Evolutionary conservation across 2,888 invertebrate genomes (phyloP), one percentile per base, ranked within the genome.

Genomic region (Sthenelais limicola): DNA sequence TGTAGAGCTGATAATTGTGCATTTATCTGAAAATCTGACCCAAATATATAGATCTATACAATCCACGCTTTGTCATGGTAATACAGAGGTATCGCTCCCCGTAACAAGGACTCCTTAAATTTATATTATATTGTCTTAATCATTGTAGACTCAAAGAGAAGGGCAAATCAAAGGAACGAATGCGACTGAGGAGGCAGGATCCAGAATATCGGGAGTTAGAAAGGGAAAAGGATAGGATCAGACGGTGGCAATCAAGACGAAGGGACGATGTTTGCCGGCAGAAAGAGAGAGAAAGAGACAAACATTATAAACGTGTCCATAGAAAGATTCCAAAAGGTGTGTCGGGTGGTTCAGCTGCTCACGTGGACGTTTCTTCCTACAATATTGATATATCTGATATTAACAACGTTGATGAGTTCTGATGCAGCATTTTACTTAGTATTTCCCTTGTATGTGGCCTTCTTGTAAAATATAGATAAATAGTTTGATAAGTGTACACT

Each of bases 141-240:
- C n/a, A n/a, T 76, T 71, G 15, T 47, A 79, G 79, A 28, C 73
- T 71, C 24, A 74, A 77, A 68, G 79, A 79, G 70, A 78, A 75
- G 68, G 73, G 49, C 15, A 74, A 77, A 52, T 75, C 76, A 1
- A 75, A 71, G 51, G 67, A 66, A 54, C 70, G 76, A 68, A 79
- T 79, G 79, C 54, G 75, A 32, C 51, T 73, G 49, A 75, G 72
- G 67, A 68, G 79, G n/a, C 73, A 52, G 15, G 77, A 79, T 52
- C 77, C 77, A 0, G 66, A 33, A 26, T 79, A 78, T 66, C 72
- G 79, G 30, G 74, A 77, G 66, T 71, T 62, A 21, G 79, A 79
- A 49, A 58, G 79, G 32, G 71, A 74, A 54, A 73, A 74, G 26
- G 79, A 79, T 47, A 62, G 77, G 26, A 72, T 75, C n/a, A 68